Conservation (phyloP, 2,113 vertebrate genomes). For the Corythornis cristatus region DNA sequence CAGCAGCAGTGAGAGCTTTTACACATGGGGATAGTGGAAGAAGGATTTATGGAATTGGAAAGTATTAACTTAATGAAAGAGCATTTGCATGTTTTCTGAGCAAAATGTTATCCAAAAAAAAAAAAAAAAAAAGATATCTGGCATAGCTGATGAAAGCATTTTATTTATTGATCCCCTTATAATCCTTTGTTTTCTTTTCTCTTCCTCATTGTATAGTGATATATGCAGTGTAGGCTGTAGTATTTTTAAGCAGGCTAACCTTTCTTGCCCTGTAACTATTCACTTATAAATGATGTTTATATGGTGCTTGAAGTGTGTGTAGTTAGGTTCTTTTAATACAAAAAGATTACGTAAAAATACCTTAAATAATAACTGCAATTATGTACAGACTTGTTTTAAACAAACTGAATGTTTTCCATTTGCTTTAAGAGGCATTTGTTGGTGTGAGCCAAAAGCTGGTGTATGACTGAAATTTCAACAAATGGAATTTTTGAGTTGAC, state of each 20-base stretch:
- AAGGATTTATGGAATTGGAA: slow-evolving; percentile 49
- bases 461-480: not conserved
- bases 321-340: not conserved
- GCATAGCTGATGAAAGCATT: slow-evolving; percentile 49
- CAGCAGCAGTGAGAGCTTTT: not conserved
- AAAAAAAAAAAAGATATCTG: slow-evolving; percentile 12
- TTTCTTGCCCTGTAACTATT: not conserved
- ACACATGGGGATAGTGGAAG: slow-evolving; percentile 26
- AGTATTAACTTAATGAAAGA: slow-evolving; percentile 63
- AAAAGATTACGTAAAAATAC: slow-evolving; percentile 2
- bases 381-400: not conserved
- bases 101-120: not conserved
- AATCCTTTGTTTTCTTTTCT: slow-evolving; percentile 56
- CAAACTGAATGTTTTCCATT: not conserved
- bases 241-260: not conserved
- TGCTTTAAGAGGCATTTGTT: not conserved
- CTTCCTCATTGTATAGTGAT: not conserved
- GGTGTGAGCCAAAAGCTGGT: not conserved
- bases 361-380: slow-evolving; percentile 27
- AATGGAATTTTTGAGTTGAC: not conserved
- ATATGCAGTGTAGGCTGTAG: not conserved
- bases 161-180: slow-evolving; percentile 60
- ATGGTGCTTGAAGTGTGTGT: not conserved
- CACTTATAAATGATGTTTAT: not conserved
- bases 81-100: slow-evolving; percentile 67